Evolutionary conservation across 2,113 vertebrate species (phyloP).

Genomic region (Heterocephalus glaber): DNA sequence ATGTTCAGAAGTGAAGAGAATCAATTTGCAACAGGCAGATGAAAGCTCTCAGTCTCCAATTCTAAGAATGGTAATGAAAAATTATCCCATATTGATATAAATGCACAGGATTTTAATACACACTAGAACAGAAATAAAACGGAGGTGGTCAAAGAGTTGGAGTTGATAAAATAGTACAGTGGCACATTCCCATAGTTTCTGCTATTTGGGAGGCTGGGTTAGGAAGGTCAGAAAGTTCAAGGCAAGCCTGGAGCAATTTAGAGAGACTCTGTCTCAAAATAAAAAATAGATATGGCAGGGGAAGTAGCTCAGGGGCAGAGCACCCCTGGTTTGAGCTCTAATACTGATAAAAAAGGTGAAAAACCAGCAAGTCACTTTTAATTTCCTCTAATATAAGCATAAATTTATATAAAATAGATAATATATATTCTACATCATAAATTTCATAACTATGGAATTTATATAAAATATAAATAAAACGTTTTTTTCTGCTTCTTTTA

Average conservation of each 20-base stretch:
- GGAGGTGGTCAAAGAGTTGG: neutral
- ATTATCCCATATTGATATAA: neutral
- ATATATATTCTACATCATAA: neutral
- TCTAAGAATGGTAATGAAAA: neutral
- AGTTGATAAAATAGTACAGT: neutral
- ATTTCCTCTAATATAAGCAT: neutral
- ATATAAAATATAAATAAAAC: conserved; percentile 7
- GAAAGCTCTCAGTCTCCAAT: neutral
- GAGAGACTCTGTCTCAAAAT: neutral
- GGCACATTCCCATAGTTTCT: neutral
- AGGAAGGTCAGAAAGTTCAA: neutral
- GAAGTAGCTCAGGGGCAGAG: neutral
- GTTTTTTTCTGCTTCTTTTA: neutral
- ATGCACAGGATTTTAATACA: neutral
- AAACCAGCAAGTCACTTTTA: neutral
- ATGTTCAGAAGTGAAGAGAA: neutral
- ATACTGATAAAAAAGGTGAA: neutral
- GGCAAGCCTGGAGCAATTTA: too few species aligned
- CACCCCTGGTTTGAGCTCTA: neutral
- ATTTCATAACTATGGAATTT: too few species aligned
- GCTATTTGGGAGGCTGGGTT: neutral
- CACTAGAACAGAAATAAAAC: neutral
- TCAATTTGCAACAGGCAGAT: neutral
- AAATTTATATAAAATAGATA: neutral
- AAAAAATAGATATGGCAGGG: neutral